phyloP scores from a whole-genome alignment of 2,888 invertebrate genomes.

The Boloria euphrosyne region DNA sequence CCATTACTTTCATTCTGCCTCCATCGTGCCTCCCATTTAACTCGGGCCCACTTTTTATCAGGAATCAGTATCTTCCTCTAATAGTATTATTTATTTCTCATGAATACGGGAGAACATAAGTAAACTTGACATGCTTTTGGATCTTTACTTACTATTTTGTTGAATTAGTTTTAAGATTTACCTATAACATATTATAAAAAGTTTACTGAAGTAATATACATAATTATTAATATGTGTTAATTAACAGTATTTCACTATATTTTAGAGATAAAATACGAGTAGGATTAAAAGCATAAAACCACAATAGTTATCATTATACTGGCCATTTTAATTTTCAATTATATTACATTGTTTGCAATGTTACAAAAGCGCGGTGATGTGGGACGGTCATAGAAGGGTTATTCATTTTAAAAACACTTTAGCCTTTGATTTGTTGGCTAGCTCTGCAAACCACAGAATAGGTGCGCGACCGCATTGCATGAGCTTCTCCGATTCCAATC shows the following conservation, averaged over 20 bases:
- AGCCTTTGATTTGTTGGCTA: constrained; percentile 53
- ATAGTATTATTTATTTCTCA: constrained; percentile 83
- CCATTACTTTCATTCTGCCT: constrained; percentile 82
- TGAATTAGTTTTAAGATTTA: constrained; percentile 31
- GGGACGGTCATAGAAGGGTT: constrained; percentile 31
- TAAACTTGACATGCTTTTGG: constrained; percentile 78
- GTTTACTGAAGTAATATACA: background rate
- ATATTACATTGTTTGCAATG: constrained; percentile 23
- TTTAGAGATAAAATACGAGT: no score
- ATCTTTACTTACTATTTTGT: constrained; percentile 70
- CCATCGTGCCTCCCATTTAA: constrained; percentile 81
- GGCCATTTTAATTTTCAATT: background rate
- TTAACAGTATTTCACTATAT: no score
- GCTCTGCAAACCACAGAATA: constrained; percentile 67
- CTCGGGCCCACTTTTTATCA: constrained; percentile 82
- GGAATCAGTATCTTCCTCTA: constrained; percentile 82
- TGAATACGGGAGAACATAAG: constrained; percentile 80
- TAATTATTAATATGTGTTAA: background rate
- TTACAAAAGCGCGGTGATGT: constrained; percentile 23
- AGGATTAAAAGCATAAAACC: no score
- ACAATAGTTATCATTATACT: background rate
- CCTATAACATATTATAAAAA: background rate
- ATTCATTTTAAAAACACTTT: constrained; percentile 53
- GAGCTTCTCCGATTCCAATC: constrained; percentile 70
- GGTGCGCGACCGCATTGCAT: constrained; percentile 64